These are phyloP conservation scores for Cephonodes hylas DNA, from an alignment of 2,888 invertebrate genomes.

Conservation along the genomic window DNA sequence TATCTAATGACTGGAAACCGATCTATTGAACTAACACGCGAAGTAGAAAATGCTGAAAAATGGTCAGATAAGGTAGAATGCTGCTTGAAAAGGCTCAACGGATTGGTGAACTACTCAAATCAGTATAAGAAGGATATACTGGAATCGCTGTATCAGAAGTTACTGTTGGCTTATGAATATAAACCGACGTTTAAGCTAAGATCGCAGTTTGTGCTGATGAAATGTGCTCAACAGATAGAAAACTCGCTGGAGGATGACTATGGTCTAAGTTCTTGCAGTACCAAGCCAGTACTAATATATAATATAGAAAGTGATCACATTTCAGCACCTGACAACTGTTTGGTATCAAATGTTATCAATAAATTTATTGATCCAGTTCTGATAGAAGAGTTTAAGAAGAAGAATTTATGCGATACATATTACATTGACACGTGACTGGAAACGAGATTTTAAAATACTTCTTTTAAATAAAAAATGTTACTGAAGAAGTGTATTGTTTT, in stretches of 20 bases:
- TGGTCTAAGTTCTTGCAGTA: constrained; percentile 6
- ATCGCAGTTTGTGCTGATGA: constrained; percentile 20
- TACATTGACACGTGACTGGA: neutral
- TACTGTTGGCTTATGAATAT: constrained; percentile 19
- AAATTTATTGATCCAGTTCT: constrained; percentile 1
- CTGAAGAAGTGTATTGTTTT: neutral
- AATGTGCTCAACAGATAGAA: neutral
- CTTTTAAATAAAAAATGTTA: neutral
- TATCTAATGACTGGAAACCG: constrained; percentile 17
- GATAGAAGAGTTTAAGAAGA: constrained; percentile 10
- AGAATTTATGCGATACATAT: constrained; percentile 8
- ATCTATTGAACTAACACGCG: neutral
- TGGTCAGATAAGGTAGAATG: constrained; percentile 13
- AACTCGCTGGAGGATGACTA: constrained; percentile 4
- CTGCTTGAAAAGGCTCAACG: neutral
- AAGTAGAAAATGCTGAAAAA: neutral
- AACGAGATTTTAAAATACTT: constrained; percentile 6
- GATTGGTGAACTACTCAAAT: neutral
- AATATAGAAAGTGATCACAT: constrained; percentile 4
- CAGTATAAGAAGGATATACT: constrained; percentile 6
- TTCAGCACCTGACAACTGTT: neutral
- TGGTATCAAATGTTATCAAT: constrained; percentile 14
- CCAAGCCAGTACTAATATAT: neutral
- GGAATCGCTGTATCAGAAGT: constrained; percentile 19
- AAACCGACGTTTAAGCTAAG: constrained; percentile 18